Evolutionary conservation across 2,113 vertebrate genomes (phyloP), one percentile per base, ranked within the genome.

Genomic region (Pomatorhinus ruficollis): DNA sequence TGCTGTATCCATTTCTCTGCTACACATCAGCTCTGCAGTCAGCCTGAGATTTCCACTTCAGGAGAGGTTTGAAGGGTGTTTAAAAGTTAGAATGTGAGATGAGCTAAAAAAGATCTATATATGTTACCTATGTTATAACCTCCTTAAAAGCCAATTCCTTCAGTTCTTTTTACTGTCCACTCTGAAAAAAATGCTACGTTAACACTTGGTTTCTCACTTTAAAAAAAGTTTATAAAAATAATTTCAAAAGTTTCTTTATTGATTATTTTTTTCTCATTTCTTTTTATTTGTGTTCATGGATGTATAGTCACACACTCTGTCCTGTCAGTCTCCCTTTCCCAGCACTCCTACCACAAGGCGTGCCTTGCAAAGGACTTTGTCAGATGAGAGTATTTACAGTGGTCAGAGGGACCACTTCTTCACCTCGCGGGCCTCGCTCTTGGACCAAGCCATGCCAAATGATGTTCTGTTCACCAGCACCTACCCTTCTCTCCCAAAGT

Each of bases 371-470:
- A 98, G 99, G 74, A 99, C 99, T 8, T 97, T 99, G 94, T 99
- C 99, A 9, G 99, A 99, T 24, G 99, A 99, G 98, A 99, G 99
- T 65, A 99, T 99, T 96, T 99, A 99, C 97, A 99, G 99, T 33
- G 98, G 99, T 66, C 99, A 99, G 90, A 98, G 99, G 94, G 99
- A 99, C 47, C 98, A 98, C 21, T 98, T 98, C 50, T 98, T 99
- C 93, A 74, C 97, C 89, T 98, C 98, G 0, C 97, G 98, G 40
- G 96, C 76, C 75, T 98, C 98, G 0, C 97, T 98, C 33, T 83
- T 99, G 89, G 99, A 99, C 93, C 98, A 99, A 82, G 98, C 98
- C 92, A 97, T 98, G 69, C 98, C 99, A 87, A 98, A 98, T 2
- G 99, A 99, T 25, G 98, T 99, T 69, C 98, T 99, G 3, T 99